Base-by-base conservation (phyloP, 2,797 vertebrate species). In the Prunella strophiata region DNA sequence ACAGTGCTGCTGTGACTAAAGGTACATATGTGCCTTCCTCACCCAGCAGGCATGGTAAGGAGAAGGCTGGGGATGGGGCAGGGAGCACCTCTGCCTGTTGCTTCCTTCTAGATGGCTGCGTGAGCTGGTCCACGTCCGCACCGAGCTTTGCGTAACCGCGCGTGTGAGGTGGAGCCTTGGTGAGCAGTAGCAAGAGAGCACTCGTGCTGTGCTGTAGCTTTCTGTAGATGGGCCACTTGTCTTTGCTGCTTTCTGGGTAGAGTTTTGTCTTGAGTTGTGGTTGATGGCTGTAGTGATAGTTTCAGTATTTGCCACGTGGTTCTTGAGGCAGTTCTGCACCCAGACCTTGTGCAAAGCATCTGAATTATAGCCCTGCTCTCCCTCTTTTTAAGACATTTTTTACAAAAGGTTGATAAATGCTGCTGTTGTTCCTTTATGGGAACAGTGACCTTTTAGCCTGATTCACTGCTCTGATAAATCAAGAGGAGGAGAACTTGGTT, bases 1-100 rank as follows among this genome's bases (percentile, higher is more conserved):
- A 99, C 94, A 98, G 98, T 95, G 94, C 98, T 3, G 98, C 98
- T 51, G 98, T 98, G 77, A 97, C 98, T 97, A 99, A 99, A 99
- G 99, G 99, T 98, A 97, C 94, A 74, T 98, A 97, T 0, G 96
- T 94, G 90, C 98, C 98, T 94, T 97, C 98, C 26, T 98, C 98
- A 82, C 98, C 98, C 15, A 98, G 97, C 13, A 97, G 98, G 96
- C 98, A 97, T 85, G 98, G 98, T 97, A 97, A 98, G 97, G 96
- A 94, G 72, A 76, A 43, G 85, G 70, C 78, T 86, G 86, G 62
- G 72, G 65, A 42, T 1, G 65, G 81, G 73, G 83, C 65, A 87
- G 95, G 68, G 85, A 66, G 83, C 57, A 19, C 47, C 78, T 85
- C 91, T 94, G 88, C 27, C 0, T 81, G 7, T 80, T 72, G 76